Evolutionary conservation across 2,113 vertebrate genomes (phyloP), one percentile per base, ranked within the genome.

Genomic region (Chiloscyllium plagiosum): DNA sequence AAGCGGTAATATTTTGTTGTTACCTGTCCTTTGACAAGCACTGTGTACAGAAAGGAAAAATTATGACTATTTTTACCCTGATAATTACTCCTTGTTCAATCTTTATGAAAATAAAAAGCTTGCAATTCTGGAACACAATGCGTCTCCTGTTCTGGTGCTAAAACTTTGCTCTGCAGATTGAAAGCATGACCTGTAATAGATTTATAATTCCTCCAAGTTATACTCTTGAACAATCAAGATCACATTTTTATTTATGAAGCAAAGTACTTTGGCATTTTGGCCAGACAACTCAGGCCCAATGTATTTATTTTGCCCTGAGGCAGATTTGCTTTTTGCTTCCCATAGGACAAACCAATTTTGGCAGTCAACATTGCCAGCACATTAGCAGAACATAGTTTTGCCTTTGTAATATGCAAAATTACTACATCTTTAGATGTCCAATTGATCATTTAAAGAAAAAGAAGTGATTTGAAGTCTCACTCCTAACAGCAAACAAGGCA

Each of bases 1-100:
- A 99, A 99, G 7, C 99, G 98, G 97, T 99, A 99, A 97, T 99
- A 99, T 96, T 99, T 99, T 68, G 99, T 99, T 96, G 99, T 99
- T 96, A 99, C 99, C 97, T 99, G 99, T 13, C 99, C 99, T 97
- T 99, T 99, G 85, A 99, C 98, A 97, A 99, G 97, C 98, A 99
- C 99, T 99, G 96, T 70, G 93, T 78, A 66, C 6, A 90, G 47
- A 96, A 65, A 96, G 61, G 33, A 95, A 95, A 95, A 13, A 8
- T 72, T 3, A 95, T 95, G 20, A 95, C 24, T 52, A 95, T 76
- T 69, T 47, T 90, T 7, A 90, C 4, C 56, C 87, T 61, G 56
- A n/a, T 52, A 56, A 65, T 90, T 90, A 4, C 26, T 90, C 52
- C 50, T 33, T 90, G 33, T 65, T 69, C 61, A 47, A 66, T 69